phyloP scores from a whole-genome alignment of 2,113 vertebrate species.

The Xyrauchen texanus region DNA sequence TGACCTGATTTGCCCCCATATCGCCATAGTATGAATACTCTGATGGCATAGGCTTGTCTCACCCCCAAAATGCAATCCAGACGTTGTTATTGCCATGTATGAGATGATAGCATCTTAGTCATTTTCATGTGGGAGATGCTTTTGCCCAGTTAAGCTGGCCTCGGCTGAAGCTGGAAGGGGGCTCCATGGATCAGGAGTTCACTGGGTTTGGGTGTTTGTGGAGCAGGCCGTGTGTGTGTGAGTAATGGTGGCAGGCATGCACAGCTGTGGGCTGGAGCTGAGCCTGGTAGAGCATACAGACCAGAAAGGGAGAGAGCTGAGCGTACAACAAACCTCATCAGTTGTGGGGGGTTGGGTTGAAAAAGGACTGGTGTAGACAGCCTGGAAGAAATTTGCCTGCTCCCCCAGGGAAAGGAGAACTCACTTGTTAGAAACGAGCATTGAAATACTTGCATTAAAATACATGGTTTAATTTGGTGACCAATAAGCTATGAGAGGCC shows the following conservation, averaged over 20 bases:
- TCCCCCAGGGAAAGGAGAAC: not conserved
- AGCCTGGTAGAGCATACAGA: constrained; percentile 41
- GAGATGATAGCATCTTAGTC: not conserved
- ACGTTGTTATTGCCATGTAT: no score
- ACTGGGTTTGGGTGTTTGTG: constrained; percentile 60
- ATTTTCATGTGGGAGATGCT: not conserved
- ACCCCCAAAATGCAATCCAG: no score
- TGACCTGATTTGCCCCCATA: no score
- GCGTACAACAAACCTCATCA: constrained; percentile 13
- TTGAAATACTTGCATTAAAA: not conserved
- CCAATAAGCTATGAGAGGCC: no score
- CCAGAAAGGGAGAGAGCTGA: not conserved
- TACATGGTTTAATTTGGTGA: not conserved
- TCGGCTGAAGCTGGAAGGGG: not conserved
- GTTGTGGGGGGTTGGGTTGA: not conserved
- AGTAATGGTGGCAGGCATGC: constrained; percentile 60
- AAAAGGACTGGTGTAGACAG: constrained; percentile 20
- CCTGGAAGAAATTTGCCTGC: constrained; percentile 11
- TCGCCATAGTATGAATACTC: no score
- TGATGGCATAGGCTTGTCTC: no score
- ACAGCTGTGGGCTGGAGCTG: constrained; percentile 53
- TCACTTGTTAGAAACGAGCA: not conserved
- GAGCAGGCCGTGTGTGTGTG: constrained; percentile 45
- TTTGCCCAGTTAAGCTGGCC: not conserved
- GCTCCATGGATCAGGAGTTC: not conserved